A percentile compares a stretch with the other conserved stretches of the same genome.
phyloP scores from a whole-genome alignment of 2,797 vertebrate genomes.

The Pseudocheirus occidentalis region DNA sequence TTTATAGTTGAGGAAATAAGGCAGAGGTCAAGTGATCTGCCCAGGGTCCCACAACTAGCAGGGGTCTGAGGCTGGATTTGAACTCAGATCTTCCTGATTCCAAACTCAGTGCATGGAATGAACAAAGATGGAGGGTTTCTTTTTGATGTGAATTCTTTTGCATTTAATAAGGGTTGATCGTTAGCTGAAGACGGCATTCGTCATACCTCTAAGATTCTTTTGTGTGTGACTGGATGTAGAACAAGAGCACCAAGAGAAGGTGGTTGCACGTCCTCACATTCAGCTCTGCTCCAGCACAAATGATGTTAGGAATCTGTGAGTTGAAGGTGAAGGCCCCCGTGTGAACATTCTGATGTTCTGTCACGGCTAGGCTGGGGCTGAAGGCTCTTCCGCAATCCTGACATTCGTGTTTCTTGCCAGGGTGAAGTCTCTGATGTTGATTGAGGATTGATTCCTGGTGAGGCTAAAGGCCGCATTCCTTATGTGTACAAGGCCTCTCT shows the following conservation, averaged over 20 bases:
- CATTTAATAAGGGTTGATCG: not conserved
- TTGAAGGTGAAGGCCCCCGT: not conserved
- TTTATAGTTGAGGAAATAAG: not conserved
- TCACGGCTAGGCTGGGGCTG: not conserved
- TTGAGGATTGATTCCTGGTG: not conserved
- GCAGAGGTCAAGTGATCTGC: not conserved
- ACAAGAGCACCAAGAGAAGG: not conserved
- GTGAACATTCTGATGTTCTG: not conserved
- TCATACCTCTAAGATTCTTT: not conserved
- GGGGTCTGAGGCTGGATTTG: not conserved
- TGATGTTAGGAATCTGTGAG: not conserved
- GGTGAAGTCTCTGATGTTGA: not conserved
- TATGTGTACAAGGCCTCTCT: not conserved
- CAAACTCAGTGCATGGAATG: not conserved
- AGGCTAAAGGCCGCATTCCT: not conserved
- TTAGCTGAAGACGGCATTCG: not conserved
- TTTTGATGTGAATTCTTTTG: not conserved
- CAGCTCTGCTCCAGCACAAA: not conserved
- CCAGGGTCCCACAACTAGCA: not conserved
- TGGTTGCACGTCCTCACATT: not conserved
- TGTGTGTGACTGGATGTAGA: not conserved
- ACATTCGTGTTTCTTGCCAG: not conserved
- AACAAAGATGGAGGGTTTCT: not conserved
- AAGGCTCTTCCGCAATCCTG: not conserved
- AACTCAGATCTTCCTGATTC: not conserved